Evolutionary conservation across 2,888 invertebrate species (phyloP).

Genomic region (Macaria liturata): DNA sequence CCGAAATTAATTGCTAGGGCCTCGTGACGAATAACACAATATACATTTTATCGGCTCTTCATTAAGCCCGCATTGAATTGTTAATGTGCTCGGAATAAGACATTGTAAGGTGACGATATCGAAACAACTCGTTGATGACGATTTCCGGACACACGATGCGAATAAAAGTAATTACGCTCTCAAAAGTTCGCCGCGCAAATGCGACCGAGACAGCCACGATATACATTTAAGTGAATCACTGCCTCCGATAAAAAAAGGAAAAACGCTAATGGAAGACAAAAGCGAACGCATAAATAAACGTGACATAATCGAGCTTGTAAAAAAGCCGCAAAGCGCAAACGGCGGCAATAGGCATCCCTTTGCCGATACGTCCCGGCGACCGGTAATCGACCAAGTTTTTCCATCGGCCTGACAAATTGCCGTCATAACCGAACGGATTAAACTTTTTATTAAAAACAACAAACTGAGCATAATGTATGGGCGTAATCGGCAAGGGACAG

Average conservation of each 20-base stretch:
- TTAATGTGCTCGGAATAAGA: conserved; percentile 71
- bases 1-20: conserved; percentile 70
- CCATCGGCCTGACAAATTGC: conserved; percentile 81
- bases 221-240: conserved; percentile 67
- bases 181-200: conserved; percentile 55
- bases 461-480: conserved; percentile 82
- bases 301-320: conserved; percentile 72
- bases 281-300: conserved; percentile 76
- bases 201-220: conserved; percentile 51
- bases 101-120: conserved; percentile 72
- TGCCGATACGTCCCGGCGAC: conserved; percentile 48
- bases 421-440: conserved; percentile 82
- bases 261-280: conserved; percentile 77
- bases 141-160: conserved; percentile 58
- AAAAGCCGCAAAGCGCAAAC: conserved; percentile 55
- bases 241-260: conserved; percentile 60
- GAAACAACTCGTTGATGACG: conserved; percentile 63
- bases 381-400: conserved; percentile 80
- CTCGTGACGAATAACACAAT: conserved; percentile 73
- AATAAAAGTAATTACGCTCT: conserved; percentile 49
- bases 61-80: conserved; percentile 77
- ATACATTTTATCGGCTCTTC: conserved; percentile 79
- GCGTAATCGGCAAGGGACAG: conserved; percentile 81
- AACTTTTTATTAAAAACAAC: conserved; percentile 84
- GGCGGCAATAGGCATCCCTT: conserved; percentile 47